Evolutionary conservation across 1,140 invertebrate species (phyloP), one percentile per base, ranked within the genome.

Genomic region (Bombus pascuorum): DNA sequence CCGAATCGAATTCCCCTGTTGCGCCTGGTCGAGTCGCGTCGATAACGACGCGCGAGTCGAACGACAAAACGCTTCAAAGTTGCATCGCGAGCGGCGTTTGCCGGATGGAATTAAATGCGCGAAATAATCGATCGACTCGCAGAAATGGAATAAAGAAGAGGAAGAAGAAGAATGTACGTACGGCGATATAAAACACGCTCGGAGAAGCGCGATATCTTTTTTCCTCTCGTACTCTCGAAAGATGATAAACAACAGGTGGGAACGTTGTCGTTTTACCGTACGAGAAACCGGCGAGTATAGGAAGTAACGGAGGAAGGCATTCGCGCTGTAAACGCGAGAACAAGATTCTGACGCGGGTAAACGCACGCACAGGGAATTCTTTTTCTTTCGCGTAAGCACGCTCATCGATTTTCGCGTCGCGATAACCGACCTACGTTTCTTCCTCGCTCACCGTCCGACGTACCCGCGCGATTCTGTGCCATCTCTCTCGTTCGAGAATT

Each of bases 371-470:
- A 25, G 34, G 42, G 76, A 13, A 32, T 42, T 62, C 59, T 76
- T 22, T 53, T 13, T 53, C 57, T 59, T 22, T 70, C 22, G 70
- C 68, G 18, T 15, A 28, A 5, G 59, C 66, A 18, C 47, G 47
- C 6, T 47, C 47, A 65, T 88, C 87, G 87, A 87, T 88, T 88
- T 57, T 83, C 80, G 62, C 70, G 28, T 72, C 66, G 59, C 84
- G 78, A 86, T 86, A 81, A 87, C 72, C 86, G 72, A 37, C 37
- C 37, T 37, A 37, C 68, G 77, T 44, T 66, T 72, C 77, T 66
- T 81, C 42, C 86, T 32, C 72, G 22, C 0, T 22, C 39, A 2
- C 2, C 39, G 39, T 34, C 34, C 34, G 34, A 34, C 34, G 34
- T 39, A 39, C 0, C 6, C 6, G 57, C 57, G 8, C 25, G 25